Base-by-base conservation (phyloP, 2,888 invertebrate genomes). In the Tridacna gigas region DNA sequence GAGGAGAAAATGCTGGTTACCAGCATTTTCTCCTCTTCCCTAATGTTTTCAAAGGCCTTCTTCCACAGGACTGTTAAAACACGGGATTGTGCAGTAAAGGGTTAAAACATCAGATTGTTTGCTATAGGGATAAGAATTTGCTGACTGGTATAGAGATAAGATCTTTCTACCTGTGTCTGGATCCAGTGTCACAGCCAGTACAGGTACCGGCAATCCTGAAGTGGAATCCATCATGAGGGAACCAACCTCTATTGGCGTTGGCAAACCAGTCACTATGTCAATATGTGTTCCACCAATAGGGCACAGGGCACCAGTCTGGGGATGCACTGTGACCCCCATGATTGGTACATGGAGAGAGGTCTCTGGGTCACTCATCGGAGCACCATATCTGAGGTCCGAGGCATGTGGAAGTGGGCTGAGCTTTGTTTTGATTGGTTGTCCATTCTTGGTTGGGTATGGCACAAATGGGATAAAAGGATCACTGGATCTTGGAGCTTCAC, bases 261-360 rank as follows among this genome's bases (percentile, higher is more conserved):
- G 92, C 56, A 94, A 86, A 9, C 92, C 91, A 1, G 94, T 94
- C 37, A 94, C 93, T 0, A 93, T 93, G 80, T 94, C 94, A 9
- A 89, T 88, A 83, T 94, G 94, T 20, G 93, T 91, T 15, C 94
- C 93, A 37, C 92, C 94, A 1, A 94, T 86, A 9, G 94, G 94
- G 51, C 94, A 87, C 12, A 94, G 87, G 9, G 92, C 89, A 13
- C 94, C 93, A 25, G 92, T 92, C 84, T 90, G 82, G 13, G 94
- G 94, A 80, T 94, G 92, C 60, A 94, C 91, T 26, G 94, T 94
- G 77, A 94, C 90, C 51, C 92, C 94, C 77, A 93, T 79, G 48
- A 94, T 94, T 20, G 94, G 94, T 4, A 93, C 94, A 76, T 93
- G 92, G 7, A 94, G 90, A 5, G 93, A 93, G 26, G 91, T 93